These are phyloP conservation scores for Siderastrea radians DNA, from an alignment of 92 coral and sea anemone genomes.

Conservation along the genomic window DNA sequence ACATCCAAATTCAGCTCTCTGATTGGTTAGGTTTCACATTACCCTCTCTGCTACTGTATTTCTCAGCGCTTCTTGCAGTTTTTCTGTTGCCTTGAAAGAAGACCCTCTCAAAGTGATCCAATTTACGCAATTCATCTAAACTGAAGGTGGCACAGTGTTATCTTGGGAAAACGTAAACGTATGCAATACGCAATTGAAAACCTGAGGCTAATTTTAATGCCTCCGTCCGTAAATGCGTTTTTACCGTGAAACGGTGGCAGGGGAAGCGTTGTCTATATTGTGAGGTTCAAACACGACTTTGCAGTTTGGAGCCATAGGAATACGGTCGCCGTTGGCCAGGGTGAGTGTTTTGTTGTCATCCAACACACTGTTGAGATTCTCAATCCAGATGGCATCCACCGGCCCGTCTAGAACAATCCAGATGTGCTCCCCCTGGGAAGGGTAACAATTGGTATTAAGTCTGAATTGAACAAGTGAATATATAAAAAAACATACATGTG, in stretches of 20 bases:
- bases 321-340: slow-evolving; percentile 97
- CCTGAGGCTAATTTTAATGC: too few relatives aligned
- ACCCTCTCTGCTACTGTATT: too few relatives aligned
- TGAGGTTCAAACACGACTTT: slow-evolving; percentile 98
- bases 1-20: too few relatives aligned
- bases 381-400: slow-evolving; percentile 99
- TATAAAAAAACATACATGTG: neutral
- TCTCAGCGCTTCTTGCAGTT: too few relatives aligned
- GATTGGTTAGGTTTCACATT: too few relatives aligned
- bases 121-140: too few relatives aligned
- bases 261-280: slow-evolving; percentile 98
- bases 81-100: too few relatives aligned
- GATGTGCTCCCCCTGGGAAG: slow-evolving; percentile 84
- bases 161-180: too few relatives aligned
- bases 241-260: slow-evolving; percentile 98
- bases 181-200: too few relatives aligned
- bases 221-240: neutral
- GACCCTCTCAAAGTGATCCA: too few relatives aligned
- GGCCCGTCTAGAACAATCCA: slow-evolving; percentile 99
- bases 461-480: neutral
- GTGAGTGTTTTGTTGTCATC: slow-evolving; percentile 98
- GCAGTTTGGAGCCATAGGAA: slow-evolving; percentile 97
- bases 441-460: neutral
- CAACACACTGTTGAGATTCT: slow-evolving; percentile 97
- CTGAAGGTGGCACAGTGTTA: too few relatives aligned